A percentile compares a stretch with the other conserved stretches of the same genome.
These are phyloP conservation scores for Colinus virginianus DNA, from an alignment of 2,113 vertebrate species.

Conservation along the genomic window DNA sequence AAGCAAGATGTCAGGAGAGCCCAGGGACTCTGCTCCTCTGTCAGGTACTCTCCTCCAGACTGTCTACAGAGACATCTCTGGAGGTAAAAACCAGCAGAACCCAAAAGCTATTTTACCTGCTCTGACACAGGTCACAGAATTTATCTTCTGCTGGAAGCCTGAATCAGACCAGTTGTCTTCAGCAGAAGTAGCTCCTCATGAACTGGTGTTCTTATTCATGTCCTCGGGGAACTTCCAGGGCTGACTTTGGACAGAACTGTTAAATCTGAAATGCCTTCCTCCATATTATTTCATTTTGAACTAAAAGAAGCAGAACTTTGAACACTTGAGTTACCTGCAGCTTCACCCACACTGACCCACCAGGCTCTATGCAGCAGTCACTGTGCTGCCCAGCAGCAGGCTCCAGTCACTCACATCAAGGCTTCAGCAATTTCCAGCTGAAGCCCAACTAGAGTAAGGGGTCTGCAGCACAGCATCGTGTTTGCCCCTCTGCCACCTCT, in stretches of 20 bases:
- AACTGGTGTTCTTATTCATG: not conserved
- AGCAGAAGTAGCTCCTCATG: not conserved
- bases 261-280: not conserved
- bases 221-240: not conserved
- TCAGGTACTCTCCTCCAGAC: not conserved
- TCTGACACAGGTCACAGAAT: not conserved
- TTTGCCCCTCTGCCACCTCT: not conserved
- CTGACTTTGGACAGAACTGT: not conserved
- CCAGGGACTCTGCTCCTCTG: not conserved
- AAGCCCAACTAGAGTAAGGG: not conserved
- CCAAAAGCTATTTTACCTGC: not conserved
- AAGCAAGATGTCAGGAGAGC: not conserved
- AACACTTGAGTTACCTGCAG: not conserved
- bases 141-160: not conserved
- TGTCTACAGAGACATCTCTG: not conserved
- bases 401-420: not conserved
- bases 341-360: not conserved
- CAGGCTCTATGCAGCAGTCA: not conserved
- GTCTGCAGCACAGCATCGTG: accelerated
- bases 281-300: not conserved
- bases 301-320: not conserved
- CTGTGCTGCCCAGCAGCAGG: accelerated
- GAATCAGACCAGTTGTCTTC: not conserved
- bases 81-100: not conserved
- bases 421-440: not conserved